Evolutionary conservation across 2,888 invertebrate species (phyloP), one percentile per base, ranked within the genome.

Genomic region (Zaprionus lineosus): DNA sequence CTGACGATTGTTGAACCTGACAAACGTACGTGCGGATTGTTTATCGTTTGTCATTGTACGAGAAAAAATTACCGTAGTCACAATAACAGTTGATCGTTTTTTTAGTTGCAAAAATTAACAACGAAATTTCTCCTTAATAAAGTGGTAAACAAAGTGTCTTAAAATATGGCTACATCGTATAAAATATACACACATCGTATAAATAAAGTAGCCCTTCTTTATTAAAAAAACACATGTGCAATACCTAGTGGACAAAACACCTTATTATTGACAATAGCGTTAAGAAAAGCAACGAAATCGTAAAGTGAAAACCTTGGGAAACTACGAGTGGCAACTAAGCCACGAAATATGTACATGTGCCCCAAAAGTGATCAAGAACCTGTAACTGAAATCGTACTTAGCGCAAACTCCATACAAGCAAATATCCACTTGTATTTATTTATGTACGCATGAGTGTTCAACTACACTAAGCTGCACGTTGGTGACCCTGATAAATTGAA

Each of bases 1-100:
- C 73, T 77, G 77, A 79, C 81, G 83, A 86, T 69, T 82, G 83
- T 87, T 83, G 75, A 87, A 86, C 82, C 73, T 75, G 69, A 66
- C 65, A 53, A 71, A 74, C 77, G 73, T 84, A 68, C 68, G 70
- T 72, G 82, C 65, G 73, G 62, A 59, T 34, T 60, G 47, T 66
- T 57, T 63, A 34, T 19, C 14, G 29, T 29, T 44, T 57, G 43
- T 43, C 18, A 29, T 40, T 41, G 41, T n/a, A n/a, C n/a, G n/a
- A n/a, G n/a, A n/a, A n/a, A n/a, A n/a, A n/a, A n/a, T n/a, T n/a
- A n/a, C n/a, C n/a, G n/a, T n/a, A n/a, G n/a, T n/a, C n/a, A n/a
- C n/a, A n/a, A n/a, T n/a, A n/a, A n/a, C n/a, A n/a, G n/a, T n/a
- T n/a, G 39, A 47, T 53, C 28, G 18, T 16, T 36, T 33, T 37